These are phyloP conservation scores for Camelus dromedarius DNA, from an alignment of 2,113 vertebrate genomes.

Conservation along the genomic window DNA sequence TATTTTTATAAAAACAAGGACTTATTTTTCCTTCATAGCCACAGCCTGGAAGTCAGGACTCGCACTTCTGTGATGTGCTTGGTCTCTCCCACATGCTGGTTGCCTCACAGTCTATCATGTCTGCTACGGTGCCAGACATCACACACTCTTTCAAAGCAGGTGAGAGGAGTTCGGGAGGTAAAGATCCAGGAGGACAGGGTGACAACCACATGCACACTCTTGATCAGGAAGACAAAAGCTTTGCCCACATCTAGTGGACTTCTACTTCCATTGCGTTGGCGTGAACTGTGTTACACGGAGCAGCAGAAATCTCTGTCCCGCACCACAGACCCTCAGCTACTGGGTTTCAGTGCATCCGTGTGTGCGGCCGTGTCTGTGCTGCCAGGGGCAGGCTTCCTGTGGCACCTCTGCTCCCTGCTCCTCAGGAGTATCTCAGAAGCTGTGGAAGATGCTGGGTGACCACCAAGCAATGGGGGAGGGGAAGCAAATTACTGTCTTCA, in stretches of 20 bases:
- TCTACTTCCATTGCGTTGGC: fast-evolving
- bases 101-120: not conserved
- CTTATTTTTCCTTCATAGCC: not conserved
- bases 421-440: not conserved
- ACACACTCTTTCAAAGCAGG: not conserved
- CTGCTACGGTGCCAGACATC: fast-evolving
- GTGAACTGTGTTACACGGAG: not conserved
- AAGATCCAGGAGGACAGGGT: not conserved
- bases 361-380: too few species aligned
- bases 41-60: not conserved
- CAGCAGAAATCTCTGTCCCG: not conserved
- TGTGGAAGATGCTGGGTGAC: too few species aligned
- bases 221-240: not conserved
- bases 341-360: not conserved
- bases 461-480: not conserved
- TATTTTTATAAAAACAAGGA: not conserved
- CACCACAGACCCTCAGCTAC: not conserved
- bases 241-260: not conserved
- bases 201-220: too few species aligned
- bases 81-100: not conserved
- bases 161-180: too few species aligned
- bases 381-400: fast-evolving
- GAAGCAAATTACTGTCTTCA: not conserved
- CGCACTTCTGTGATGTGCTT: not conserved
- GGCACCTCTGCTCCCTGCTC: not conserved